Percentiles rank a stretch among this genome's conserved stretches.
Evolutionary conservation across 2,113 vertebrate species (phyloP).

Genomic region (Cheilinus undulatus): DNA sequence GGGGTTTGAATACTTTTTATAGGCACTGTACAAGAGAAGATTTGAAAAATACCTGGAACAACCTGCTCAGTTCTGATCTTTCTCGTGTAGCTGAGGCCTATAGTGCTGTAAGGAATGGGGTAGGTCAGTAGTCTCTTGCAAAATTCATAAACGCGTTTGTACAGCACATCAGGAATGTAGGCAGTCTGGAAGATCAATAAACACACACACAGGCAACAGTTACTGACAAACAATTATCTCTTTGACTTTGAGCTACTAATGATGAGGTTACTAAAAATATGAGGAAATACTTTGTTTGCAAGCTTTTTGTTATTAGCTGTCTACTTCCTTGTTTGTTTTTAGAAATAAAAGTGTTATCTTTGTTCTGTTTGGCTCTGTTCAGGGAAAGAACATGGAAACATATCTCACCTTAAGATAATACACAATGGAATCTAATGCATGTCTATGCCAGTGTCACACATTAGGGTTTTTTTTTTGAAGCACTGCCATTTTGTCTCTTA

Average conservation of each 20-base stretch:
- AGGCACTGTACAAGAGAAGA: not conserved
- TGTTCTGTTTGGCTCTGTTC: not conserved
- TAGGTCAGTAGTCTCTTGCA: constrained; percentile 90
- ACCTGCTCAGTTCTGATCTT: constrained; percentile 86
- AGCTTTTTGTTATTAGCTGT: not conserved
- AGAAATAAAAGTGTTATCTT: not conserved
- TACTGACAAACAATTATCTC: too few relatives aligned
- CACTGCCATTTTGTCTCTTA: too few relatives aligned
- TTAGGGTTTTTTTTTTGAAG: too few relatives aligned
- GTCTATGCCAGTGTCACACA: too few relatives aligned
- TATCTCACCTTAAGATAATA: not conserved
- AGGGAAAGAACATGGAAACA: not conserved
- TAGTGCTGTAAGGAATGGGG: constrained; percentile 90
- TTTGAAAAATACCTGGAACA: constrained; percentile 82
- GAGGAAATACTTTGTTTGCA: too few relatives aligned
- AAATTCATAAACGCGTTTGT: constrained; percentile 88
- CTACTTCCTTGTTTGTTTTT: constrained; percentile 19
- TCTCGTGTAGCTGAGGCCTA: constrained; percentile 88
- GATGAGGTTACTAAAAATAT: too few relatives aligned
- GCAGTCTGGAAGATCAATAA: constrained; percentile 83
- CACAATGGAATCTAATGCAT: too few relatives aligned
- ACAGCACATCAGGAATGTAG: constrained; percentile 89
- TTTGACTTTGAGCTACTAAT: too few relatives aligned
- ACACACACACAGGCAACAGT: not conserved
- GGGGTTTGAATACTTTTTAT: too few relatives aligned